These are phyloP conservation scores for Cirrhinus mrigala DNA, from an alignment of 2,797 vertebrate genomes.

Conservation along the genomic window DNA sequence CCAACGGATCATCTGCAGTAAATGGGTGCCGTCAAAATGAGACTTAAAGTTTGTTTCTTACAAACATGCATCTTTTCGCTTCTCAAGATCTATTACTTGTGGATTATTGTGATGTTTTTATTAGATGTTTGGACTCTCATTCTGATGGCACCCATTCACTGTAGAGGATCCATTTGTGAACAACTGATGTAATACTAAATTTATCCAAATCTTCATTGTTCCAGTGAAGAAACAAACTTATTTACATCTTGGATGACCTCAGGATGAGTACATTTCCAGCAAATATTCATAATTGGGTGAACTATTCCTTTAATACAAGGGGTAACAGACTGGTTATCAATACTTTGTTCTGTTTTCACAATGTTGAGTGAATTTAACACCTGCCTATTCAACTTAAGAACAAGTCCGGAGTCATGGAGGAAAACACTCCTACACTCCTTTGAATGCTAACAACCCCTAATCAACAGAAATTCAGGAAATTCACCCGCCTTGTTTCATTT, in stretches of 20 bases:
- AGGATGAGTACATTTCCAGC: neutral
- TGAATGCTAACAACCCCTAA: neutral
- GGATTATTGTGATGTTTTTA: too few species aligned
- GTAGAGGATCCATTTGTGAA: neutral
- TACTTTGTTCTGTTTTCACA: neutral
- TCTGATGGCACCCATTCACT: neutral
- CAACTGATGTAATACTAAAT: neutral
- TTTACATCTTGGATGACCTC: neutral
- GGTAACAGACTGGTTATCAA: neutral
- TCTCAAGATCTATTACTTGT: too few species aligned
- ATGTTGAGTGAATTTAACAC: conserved; percentile 7
- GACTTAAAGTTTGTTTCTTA: neutral
- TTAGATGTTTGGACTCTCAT: neutral
- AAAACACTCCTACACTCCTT: neutral
- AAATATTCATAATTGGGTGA: too few species aligned
- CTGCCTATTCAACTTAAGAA: neutral
- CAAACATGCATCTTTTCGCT: neutral
- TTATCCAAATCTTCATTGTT: neutral
- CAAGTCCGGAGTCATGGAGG: neutral
- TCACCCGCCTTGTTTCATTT: conserved; percentile 8
- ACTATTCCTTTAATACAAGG: neutral
- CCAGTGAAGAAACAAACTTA: neutral
- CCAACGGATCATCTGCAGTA: neutral
- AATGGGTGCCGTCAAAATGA: neutral
- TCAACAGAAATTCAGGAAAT: conserved; percentile 12